Conservation (phyloP, 1,140 invertebrate genomes). For the Bombus pyrosoma region DNA sequence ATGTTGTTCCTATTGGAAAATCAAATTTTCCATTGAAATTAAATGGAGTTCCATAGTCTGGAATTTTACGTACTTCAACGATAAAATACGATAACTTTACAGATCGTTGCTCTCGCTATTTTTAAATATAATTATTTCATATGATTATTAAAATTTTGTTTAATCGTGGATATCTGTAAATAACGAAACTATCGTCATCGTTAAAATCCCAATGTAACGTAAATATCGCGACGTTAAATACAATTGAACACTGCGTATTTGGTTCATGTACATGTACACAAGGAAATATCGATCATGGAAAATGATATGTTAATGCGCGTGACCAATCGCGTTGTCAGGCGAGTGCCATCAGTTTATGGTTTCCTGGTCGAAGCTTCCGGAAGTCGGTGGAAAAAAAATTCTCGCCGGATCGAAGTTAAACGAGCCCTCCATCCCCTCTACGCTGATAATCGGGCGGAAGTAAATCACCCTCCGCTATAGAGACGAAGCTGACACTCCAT, state of each 20-base stretch:
- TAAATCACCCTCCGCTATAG: not conserved
- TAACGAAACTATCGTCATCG: not conserved
- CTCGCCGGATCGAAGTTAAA: slow-evolving; percentile 5
- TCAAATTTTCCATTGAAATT: not conserved
- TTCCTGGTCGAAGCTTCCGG: slow-evolving; percentile 59
- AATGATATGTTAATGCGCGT: slow-evolving; percentile 36
- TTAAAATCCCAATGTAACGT: not conserved
- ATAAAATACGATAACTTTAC: not conserved
- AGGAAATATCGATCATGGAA: slow-evolving; percentile 6
- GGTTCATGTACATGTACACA: not conserved
- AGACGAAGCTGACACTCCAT: not conserved
- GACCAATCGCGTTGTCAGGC: not conserved
- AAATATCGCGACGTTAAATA: not conserved
- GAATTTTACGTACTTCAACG: not conserved
- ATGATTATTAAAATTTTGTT: too few relatives aligned
- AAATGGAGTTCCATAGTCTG: not conserved
- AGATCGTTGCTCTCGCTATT: not conserved
- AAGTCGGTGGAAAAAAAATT: slow-evolving; percentile 62
- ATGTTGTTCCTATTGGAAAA: too few relatives aligned
- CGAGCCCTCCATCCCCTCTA: not conserved
- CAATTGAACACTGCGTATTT: not conserved
- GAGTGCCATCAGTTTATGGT: slow-evolving; percentile 42
- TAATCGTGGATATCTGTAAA: not conserved
- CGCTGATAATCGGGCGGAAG: not conserved
- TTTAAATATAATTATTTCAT: not conserved